Evolutionary conservation across 1,140 invertebrate species (phyloP).

Genomic region (Drosophila novamexicana): DNA sequence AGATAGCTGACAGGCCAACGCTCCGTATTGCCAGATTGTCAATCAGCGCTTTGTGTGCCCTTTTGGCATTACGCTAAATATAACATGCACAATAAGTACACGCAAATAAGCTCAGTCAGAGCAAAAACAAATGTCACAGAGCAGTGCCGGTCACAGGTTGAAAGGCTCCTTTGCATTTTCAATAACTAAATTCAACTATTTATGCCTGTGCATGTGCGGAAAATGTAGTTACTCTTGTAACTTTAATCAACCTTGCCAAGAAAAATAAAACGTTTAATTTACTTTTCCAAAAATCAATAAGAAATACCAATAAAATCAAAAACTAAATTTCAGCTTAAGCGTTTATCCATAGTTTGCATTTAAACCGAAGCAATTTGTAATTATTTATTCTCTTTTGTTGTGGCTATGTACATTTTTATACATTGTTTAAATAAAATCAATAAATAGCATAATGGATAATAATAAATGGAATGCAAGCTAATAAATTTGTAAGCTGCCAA

Average conservation of each 20-base stretch:
- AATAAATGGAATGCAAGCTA: too few species aligned
- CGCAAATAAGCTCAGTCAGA: conserved; percentile 31
- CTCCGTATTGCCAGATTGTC: conserved; percentile 25
- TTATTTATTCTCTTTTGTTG: neutral
- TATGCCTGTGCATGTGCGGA: neutral
- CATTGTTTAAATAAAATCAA: neutral
- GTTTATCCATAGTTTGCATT: neutral
- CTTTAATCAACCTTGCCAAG: neutral
- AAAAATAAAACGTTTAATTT: neutral
- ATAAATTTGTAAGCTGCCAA: neutral
- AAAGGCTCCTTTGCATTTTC: conserved; percentile 16
- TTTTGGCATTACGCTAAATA: conserved; percentile 54
- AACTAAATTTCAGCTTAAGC: neutral
- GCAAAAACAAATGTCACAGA: conserved; percentile 39
- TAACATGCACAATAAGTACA: conserved; percentile 30
- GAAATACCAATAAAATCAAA: neutral
- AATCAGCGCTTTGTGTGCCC: conserved; percentile 37
- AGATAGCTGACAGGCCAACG: neutral
- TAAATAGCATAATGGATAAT: neutral
- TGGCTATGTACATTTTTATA: neutral
- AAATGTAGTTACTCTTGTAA: neutral
- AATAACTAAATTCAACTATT: conserved; percentile 8
- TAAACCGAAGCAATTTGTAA: neutral
- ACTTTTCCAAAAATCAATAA: neutral
- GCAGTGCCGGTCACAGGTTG: conserved; percentile 29